Evolutionary conservation across 2,888 invertebrate species (phyloP).

Genomic region (Epinotia demarniana): DNA sequence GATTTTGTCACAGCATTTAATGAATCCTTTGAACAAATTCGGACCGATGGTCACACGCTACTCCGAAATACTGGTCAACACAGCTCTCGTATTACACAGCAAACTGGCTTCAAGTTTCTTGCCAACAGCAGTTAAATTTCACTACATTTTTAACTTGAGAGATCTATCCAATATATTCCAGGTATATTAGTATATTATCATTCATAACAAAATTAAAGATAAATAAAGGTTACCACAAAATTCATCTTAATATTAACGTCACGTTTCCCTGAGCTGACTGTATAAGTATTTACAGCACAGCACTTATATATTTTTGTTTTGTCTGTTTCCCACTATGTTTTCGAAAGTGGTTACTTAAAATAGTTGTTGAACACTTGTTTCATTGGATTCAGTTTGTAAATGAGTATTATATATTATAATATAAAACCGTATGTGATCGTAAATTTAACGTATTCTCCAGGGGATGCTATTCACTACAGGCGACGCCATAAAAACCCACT

Average conservation of each 20-base stretch:
- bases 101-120: slow-evolving; percentile 91
- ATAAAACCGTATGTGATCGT: not conserved
- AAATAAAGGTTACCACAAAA: too few species aligned
- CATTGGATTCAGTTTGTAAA: too few species aligned
- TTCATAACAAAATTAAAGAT: too few species aligned
- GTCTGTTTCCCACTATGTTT: not conserved
- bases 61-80: slow-evolving; percentile 86
- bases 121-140: slow-evolving; percentile 97
- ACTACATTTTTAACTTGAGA: slow-evolving; percentile 96
- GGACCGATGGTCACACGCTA: slow-evolving; percentile 83
- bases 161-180: slow-evolving; percentile 97
- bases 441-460: slow-evolving; percentile 70
- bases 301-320: not conserved
- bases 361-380: not conserved
- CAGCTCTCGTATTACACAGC: slow-evolving; percentile 90
- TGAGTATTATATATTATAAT: not conserved
- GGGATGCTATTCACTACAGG: slow-evolving; percentile 93
- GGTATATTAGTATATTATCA: slow-evolving; percentile 73
- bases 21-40: slow-evolving; percentile 88
- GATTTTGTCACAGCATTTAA: slow-evolving; percentile 91
- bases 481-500: slow-evolving; percentile 88
- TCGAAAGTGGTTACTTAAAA: not conserved
- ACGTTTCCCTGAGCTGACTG: not conserved
- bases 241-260: too few species aligned
- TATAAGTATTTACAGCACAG: too few species aligned